phyloP scores from a whole-genome alignment of 2,888 invertebrate genomes.

The Rhingia rostrata region DNA sequence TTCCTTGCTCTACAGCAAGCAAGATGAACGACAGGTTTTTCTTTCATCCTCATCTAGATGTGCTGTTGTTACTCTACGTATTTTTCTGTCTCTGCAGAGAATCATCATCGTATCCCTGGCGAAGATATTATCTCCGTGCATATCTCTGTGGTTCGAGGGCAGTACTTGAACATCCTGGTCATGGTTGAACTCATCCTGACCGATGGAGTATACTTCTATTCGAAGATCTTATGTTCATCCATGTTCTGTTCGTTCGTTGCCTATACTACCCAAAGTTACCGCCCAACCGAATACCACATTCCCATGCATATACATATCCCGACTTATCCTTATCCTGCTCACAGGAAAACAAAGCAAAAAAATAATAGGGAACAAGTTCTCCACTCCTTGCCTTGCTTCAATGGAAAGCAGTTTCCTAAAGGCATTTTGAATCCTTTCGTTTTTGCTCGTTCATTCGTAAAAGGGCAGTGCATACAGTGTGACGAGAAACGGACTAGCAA shows the following conservation, averaged over 20 bases:
- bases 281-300: not conserved
- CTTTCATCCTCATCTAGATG: not conserved
- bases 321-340: conserved; percentile 21
- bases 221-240: conserved; percentile 15
- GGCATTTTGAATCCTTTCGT: conserved; percentile 5
- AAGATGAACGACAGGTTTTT: not conserved
- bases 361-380: not conserved
- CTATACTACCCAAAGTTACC: not conserved
- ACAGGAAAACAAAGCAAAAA: conserved; percentile 4
- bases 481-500: not conserved
- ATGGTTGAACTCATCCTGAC: conserved; percentile 28
- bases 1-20: conserved; percentile 18
- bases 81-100: not conserved
- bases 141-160: conserved; percentile 20
- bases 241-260: conserved; percentile 2
- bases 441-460: conserved; percentile 13
- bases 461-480: conserved; percentile 34
- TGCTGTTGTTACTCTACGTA: not conserved
- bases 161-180: conserved; percentile 35
- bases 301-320: conserved; percentile 18
- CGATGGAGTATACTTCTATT: conserved; percentile 10
- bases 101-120: not conserved
- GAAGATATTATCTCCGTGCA: conserved; percentile 1
- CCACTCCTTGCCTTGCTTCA: conserved; percentile 23
- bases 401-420: conserved; percentile 20